phyloP scores from a whole-genome alignment of 1,140 invertebrate genomes.

The Zaprionus davidi region DNA sequence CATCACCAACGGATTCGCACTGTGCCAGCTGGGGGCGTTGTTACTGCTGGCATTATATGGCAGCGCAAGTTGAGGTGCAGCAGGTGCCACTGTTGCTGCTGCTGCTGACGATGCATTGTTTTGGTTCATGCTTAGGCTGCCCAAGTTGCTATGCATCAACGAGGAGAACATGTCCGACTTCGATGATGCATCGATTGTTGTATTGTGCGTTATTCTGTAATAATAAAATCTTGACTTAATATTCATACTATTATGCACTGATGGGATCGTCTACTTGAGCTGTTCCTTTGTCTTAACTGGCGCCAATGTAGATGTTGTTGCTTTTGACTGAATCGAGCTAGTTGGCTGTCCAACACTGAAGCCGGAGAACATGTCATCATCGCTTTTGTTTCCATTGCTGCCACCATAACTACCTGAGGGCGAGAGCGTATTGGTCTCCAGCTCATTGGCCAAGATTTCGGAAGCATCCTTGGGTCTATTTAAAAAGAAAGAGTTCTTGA shows the following conservation, averaged over 20 bases:
- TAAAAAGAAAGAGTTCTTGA: background rate
- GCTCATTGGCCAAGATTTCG: conserved; percentile 74
- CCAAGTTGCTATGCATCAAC: conserved; percentile 75
- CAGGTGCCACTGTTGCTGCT: conserved; percentile 6
- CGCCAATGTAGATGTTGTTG: conserved; percentile 30
- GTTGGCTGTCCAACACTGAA: conserved; percentile 62
- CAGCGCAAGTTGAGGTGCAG: conserved; percentile 39
- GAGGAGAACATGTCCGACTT: conserved; percentile 75
- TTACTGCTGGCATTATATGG: conserved; percentile 43
- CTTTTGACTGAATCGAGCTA: background rate
- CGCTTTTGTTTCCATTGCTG: conserved; percentile 60
- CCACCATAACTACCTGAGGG: conserved; percentile 11
- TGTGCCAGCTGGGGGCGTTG: conserved; percentile 66
- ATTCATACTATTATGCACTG: background rate
- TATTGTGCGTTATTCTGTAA: conserved; percentile 76
- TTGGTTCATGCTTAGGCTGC: conserved; percentile 30
- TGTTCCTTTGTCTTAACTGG: conserved; percentile 57
- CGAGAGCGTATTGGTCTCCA: conserved; percentile 62
- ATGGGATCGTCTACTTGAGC: conserved; percentile 58
- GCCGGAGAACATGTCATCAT: conserved; percentile 81
- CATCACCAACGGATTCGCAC: conserved; percentile 78
- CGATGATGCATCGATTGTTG: conserved; percentile 24
- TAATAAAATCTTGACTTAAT: conserved; percentile 35
- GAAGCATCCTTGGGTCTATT: conserved; percentile 79
- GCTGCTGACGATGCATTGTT: conserved; percentile 8